These are phyloP conservation scores for Lateolabrax maculatus DNA, from an alignment of 2,797 vertebrate species.

Conservation along the genomic window DNA sequence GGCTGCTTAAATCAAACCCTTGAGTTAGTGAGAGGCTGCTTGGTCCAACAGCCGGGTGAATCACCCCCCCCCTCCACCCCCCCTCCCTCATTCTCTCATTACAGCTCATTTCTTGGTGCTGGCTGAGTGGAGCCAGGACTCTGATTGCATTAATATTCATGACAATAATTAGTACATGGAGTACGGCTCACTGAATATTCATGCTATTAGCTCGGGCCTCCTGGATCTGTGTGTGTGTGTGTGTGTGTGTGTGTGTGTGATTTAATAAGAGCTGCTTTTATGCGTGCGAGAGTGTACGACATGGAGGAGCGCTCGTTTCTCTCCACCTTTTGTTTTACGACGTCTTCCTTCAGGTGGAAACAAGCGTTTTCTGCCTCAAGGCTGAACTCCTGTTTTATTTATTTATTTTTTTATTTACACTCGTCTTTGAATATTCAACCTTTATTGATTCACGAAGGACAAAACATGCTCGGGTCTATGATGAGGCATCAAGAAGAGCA, in stretches of 20 bases:
- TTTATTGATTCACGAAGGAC: constrained; percentile 11
- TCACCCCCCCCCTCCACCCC: constrained; percentile 68
- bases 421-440: constrained; percentile 13
- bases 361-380: constrained; percentile 26
- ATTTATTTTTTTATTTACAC: not conserved
- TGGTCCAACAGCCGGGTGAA: constrained; percentile 60
- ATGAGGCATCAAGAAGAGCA: constrained; percentile 6
- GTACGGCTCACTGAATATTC: constrained; percentile 99
- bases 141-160: constrained; percentile 99
- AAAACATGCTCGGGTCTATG: not conserved
- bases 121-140: constrained; percentile 91
- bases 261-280: constrained; percentile 45
- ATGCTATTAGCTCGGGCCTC: constrained; percentile 98
- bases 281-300: constrained; percentile 45
- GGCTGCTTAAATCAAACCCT: constrained; percentile 72
- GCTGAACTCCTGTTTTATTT: constrained; percentile 20
- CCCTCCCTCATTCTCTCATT: constrained; percentile 89
- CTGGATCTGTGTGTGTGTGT: constrained; percentile 85
- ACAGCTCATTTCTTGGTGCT: constrained; percentile 92
- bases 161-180: constrained; percentile 96
- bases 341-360: constrained; percentile 50
- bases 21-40: constrained; percentile 62
- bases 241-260: constrained; percentile 87
- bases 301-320: constrained; percentile 12
- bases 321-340: constrained; percentile 61